Base-by-base conservation (phyloP, 2,113 vertebrate species). In the Steatornis caripensis region DNA sequence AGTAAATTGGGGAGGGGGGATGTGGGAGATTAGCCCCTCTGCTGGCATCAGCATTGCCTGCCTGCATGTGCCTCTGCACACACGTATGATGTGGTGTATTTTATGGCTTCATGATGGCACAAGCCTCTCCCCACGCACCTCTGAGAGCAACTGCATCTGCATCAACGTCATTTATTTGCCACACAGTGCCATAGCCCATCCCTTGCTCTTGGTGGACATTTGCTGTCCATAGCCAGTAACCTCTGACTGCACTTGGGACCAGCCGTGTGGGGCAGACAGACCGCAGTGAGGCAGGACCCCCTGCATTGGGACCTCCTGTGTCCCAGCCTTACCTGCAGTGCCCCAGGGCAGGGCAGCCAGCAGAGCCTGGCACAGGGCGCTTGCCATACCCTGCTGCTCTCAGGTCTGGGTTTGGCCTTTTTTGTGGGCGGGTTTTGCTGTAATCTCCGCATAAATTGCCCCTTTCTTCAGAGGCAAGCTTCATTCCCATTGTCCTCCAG, bases 21-120 rank as follows among this genome's bases (percentile, higher is more conserved):
- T 71, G 61, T 26, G 43, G 41, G 41, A 75, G 32, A 62, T 49
- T 2, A 91, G 34, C 62, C 54, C 30, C 54, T 87, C 51, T 24
- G 27, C 30, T 81, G 69, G 46, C 51, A 29, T 66, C 58, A 62
- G 76, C 53, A 18, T 18, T 36, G 57, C 62, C 66, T 46, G 49
- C 48, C 24, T 66, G 70, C 0, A 0, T 8, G 22, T 68, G 37
- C n/a, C 58, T 15, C 49, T 65, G 54, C 27, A 43, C 39, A 41
- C 21, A 7, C 0, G 0, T 34, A 27, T 12, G 53, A n/a, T 21
- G 34, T 2, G 7, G 24, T 24, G 51, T 26, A 3, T 57, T 36
- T 45, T 12, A 19, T 5, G 24, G 36, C 32, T 82, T 58, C 51
- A 4, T 1, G 19, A 11, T 15, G 41, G 55, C 66, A 58, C 3